Conservation (phyloP, 2,797 vertebrate genomes). For the Limosa lapponica region DNA sequence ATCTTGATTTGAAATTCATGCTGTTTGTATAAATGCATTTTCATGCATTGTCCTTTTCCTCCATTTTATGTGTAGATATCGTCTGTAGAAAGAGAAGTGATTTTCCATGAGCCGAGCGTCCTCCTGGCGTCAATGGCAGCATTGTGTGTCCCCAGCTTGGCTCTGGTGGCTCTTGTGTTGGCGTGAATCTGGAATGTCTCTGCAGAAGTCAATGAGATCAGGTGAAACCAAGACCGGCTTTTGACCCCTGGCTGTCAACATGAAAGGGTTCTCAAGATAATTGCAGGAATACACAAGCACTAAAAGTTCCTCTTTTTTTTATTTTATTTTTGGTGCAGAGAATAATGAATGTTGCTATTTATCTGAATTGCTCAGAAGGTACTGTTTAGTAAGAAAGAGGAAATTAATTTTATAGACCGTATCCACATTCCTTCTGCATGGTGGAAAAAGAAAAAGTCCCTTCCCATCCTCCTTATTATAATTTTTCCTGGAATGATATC, state of each 20-base stretch:
- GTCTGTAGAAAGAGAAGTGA: neutral
- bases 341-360: neutral
- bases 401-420: slow-evolving; percentile 26
- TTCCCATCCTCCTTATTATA: neutral
- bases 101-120: neutral
- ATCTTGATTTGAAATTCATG: fast-evolving
- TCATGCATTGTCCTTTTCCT: neutral
- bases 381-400: slow-evolving; percentile 51
- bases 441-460: slow-evolving; percentile 33
- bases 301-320: slow-evolving; percentile 17
- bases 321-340: neutral
- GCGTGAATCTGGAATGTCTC: neutral
- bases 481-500: neutral
- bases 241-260: slow-evolving; percentile 29
- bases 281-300: neutral
- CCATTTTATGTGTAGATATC: neutral
- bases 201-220: slow-evolving; percentile 10
- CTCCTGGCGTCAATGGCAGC: neutral
- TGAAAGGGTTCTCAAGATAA: slow-evolving; percentile 18
- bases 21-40: neutral
- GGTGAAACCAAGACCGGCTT: slow-evolving; percentile 3
- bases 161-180: neutral
- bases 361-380: neutral
- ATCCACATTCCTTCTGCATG: neutral
- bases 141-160: slow-evolving; percentile 8